Evolutionary conservation across 2,797 vertebrate species (phyloP).

Genomic region (Epinephelus malabaricus): DNA sequence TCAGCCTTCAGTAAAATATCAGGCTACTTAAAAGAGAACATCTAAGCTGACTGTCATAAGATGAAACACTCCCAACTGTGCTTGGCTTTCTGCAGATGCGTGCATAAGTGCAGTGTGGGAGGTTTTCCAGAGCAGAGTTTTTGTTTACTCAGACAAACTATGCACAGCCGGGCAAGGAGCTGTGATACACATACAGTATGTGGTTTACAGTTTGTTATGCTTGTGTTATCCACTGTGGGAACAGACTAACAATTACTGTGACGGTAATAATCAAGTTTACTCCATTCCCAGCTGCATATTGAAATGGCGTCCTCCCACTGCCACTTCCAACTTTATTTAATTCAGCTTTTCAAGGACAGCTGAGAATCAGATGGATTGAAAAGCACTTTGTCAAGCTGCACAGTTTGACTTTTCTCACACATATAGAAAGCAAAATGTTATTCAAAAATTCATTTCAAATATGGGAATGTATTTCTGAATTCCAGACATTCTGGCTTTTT

Average conservation of each 20-base stretch:
- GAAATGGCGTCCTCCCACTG: not conserved
- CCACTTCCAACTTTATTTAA: not conserved
- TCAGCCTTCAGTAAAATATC: not conserved
- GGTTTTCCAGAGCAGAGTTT: slow-evolving; percentile 3
- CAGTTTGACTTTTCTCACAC: not conserved
- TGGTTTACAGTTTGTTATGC: slow-evolving; percentile 32
- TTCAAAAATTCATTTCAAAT: not conserved
- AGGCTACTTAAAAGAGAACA: not conserved
- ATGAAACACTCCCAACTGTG: slow-evolving; percentile 10
- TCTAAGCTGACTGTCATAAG: not conserved
- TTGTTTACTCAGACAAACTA: slow-evolving; percentile 55
- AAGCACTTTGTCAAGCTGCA: not conserved
- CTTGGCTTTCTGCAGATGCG: slow-evolving; percentile 9
- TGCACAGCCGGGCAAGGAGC: slow-evolving; percentile 10
- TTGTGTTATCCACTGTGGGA: slow-evolving; percentile 25
- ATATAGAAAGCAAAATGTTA: not conserved
- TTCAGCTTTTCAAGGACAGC: not conserved
- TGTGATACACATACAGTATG: slow-evolving; percentile 14
- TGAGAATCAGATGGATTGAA: not conserved
- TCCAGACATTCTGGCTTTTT: not conserved
- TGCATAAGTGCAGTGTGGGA: slow-evolving; percentile 12
- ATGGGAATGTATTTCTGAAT: not conserved
- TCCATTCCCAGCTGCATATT: not conserved
- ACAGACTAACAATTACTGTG: slow-evolving; percentile 24
- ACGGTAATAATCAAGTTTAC: slow-evolving; percentile 11